Evolutionary conservation across 2,797 vertebrate species (phyloP).

Genomic region (Manis crassicaudata): DNA sequence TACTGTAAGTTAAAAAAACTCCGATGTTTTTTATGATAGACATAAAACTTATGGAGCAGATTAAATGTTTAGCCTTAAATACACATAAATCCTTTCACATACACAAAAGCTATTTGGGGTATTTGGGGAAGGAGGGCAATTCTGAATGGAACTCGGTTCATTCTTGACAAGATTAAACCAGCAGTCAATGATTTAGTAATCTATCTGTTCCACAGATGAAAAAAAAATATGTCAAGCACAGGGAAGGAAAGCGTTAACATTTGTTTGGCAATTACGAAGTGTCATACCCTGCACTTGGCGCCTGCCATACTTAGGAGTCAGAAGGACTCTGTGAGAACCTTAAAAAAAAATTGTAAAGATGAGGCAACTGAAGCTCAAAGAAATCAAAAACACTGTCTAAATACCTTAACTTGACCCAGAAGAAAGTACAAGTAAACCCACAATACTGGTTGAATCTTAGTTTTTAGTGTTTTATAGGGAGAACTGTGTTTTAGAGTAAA

Average conservation of each 20-base stretch:
- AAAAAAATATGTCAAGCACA: neutral
- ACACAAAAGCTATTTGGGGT: slow-evolving; percentile 3
- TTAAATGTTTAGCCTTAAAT: slow-evolving; percentile 43
- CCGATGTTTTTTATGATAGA: slow-evolving; percentile 44
- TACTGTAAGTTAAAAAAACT: neutral
- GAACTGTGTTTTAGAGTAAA: slow-evolving; percentile 11
- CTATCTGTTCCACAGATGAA: neutral
- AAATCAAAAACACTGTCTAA: slow-evolving; percentile 33
- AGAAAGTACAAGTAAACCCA: neutral
- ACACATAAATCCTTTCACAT: slow-evolving; percentile 21
- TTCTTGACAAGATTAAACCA: slow-evolving; percentile 37
- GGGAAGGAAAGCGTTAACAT: slow-evolving; percentile 37
- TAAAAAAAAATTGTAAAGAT: slow-evolving; percentile 35
- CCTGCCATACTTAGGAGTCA: slow-evolving; percentile 31
- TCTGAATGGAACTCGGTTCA: neutral
- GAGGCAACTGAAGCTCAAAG: neutral
- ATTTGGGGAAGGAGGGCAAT: neutral
- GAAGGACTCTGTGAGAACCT: neutral
- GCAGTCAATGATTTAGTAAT: slow-evolving; percentile 6
- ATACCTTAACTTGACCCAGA: neutral
- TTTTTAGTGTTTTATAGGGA: neutral
- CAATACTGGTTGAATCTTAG: neutral
- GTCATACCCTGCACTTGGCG: neutral
- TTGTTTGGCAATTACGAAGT: slow-evolving; percentile 18
- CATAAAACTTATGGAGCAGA: slow-evolving; percentile 32